phyloP scores from a whole-genome alignment of 2,888 invertebrate species.

The Aphidius colemani region DNA sequence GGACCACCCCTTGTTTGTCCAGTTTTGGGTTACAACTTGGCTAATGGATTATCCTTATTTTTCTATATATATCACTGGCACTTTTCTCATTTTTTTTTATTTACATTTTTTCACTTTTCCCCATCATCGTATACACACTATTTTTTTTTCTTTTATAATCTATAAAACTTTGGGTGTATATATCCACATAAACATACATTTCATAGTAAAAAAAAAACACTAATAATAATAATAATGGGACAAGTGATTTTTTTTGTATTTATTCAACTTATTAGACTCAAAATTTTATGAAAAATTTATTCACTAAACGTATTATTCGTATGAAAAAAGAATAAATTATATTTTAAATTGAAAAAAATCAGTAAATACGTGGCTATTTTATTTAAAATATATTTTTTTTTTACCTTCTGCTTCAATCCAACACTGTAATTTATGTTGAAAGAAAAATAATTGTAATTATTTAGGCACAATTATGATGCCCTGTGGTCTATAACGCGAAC shows the following conservation, averaged over 20 bases:
- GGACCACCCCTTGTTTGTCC: conserved; percentile 54
- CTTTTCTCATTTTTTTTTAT: conserved; percentile 29
- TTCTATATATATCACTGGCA: conserved; percentile 24
- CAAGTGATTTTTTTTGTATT: conserved; percentile 3
- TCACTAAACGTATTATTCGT: neutral
- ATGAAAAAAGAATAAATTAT: neutral
- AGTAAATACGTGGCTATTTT: no score
- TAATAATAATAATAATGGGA: neutral
- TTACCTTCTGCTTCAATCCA: no score
- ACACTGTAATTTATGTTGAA: no score
- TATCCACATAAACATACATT: neutral
- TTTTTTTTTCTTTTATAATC: conserved; percentile 1
- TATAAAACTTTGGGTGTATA: conserved; percentile 2
- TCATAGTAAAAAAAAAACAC: neutral
- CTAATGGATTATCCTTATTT: conserved; percentile 58
- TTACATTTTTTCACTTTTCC: conserved; percentile 30
- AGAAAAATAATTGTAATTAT: no score
- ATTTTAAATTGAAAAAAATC: neutral
- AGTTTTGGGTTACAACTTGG: conserved; percentile 57
- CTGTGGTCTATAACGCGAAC: no score
- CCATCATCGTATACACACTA: conserved; percentile 25
- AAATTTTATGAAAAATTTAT: no score
- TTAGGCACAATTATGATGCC: no score
- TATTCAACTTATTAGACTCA: neutral
- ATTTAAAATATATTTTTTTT: no score